Percentiles rank a stretch among this genome's conserved stretches.
Evolutionary conservation across 2,113 vertebrate species (phyloP).

Genomic region (Leucoraja erinaceus): DNA sequence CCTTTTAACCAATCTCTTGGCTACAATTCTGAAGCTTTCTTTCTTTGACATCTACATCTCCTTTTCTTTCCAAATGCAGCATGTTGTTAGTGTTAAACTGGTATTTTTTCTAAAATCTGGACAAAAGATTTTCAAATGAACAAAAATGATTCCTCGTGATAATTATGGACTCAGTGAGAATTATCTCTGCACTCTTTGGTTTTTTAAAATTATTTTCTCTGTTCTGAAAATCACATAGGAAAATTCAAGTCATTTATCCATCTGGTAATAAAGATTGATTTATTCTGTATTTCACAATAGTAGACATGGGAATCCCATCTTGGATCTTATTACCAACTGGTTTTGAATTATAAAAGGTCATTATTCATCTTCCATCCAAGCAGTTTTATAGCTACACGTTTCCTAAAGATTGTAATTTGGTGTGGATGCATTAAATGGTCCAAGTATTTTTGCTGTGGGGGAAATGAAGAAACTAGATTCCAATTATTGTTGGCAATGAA

Average conservation of each 20-base stretch:
- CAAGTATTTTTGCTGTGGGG: background rate
- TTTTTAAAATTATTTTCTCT: background rate
- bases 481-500: constrained; percentile 8
- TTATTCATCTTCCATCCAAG: background rate
- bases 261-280: background rate
- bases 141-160: background rate
- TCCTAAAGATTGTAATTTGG: background rate
- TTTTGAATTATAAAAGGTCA: constrained; percentile 2
- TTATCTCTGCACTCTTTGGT: background rate
- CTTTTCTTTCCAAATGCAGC: background rate
- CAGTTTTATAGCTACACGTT: background rate
- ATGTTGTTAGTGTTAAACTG: background rate
- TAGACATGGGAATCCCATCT: background rate
- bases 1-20: background rate
- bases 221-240: background rate
- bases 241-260: background rate
- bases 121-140: background rate
- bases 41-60: background rate
- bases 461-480: constrained; percentile 8
- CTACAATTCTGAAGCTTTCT: background rate
- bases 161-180: background rate
- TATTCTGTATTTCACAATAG: background rate
- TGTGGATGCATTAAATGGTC: background rate
- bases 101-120: too few species aligned
- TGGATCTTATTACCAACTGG: background rate